Evolutionary conservation across 1,140 invertebrate genomes (phyloP), one percentile per base, ranked within the genome.

Genomic region (Papilio xuthus): DNA sequence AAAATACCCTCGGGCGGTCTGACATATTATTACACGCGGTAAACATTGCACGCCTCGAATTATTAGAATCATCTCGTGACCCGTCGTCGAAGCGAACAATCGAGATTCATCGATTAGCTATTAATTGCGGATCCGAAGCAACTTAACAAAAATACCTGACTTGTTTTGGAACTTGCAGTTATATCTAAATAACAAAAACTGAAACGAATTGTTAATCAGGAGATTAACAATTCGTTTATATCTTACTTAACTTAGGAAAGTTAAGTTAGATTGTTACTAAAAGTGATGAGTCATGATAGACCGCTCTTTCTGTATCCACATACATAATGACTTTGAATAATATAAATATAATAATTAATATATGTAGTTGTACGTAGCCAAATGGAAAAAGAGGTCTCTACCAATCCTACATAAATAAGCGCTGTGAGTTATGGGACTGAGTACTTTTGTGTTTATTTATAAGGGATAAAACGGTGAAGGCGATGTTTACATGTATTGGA

Each of bases 21-120:
- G 80, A 84, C 78, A 80, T 83, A 83, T 78, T 77, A 80, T 82
- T 32, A 79, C 80, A 69, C 53, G 72, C 42, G 53, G 69, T 63
- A 78, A 78, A 53, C 77, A 74, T 37, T 75, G 47, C 76, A 53
- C 63, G 70, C 78, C 72, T 67, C 28, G 73, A 72, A 80, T 81
- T 78, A 79, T 79, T 82, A 78, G 50, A 82, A 80, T 83, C 80
- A 81, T 80, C 81, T 86, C 82, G 84, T 83, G 83, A 84, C 80
- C 83, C 37, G 82, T 78, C 83, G 76, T 37, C 76, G 74, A 82
- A 2, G 53, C 69, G 63, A 80, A 82, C 50, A 83, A 83, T 87
- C 78, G 82, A 81, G 79, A 85, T 82, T 73, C 53, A 63, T 63
- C 78, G 81, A 86, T 85, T 82, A 76, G 20, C 78, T 78, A 86